Percentiles rank a stretch among this genome's conserved stretches.
phyloP scores from a whole-genome alignment of 2,113 vertebrate species.

The Nycticebus coucang region DNA sequence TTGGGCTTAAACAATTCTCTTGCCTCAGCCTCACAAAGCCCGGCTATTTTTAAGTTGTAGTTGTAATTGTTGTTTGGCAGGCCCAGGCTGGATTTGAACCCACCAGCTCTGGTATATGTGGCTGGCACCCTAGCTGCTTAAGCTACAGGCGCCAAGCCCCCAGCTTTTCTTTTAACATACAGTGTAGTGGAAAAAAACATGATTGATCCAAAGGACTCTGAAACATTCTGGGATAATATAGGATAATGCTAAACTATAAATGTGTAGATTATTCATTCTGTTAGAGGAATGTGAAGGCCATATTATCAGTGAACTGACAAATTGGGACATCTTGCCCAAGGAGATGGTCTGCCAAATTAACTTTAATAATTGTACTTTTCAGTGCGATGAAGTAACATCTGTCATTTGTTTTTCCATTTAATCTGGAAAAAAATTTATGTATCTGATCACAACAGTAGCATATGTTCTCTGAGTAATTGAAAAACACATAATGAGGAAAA shows the following conservation, averaged over 20 bases:
- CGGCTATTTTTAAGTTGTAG: too few relatives aligned
- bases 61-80: too few relatives aligned
- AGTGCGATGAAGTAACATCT: not conserved
- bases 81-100: too few relatives aligned
- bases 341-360: not conserved
- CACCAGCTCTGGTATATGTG: too few relatives aligned
- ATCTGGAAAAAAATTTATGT: constrained; percentile 3
- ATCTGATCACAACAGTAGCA: not conserved
- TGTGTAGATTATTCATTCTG: constrained; percentile 11
- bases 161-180: not conserved
- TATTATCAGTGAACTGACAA: not conserved
- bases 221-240: not conserved
- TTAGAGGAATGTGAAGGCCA: not conserved
- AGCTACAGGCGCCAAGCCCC: not conserved
- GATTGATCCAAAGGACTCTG: not conserved
- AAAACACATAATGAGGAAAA: constrained; percentile 5
- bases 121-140: too few relatives aligned
- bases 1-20: too few relatives aligned
- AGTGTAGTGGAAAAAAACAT: not conserved
- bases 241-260: not conserved
- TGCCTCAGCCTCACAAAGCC: too few relatives aligned
- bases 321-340: not conserved
- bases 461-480: not conserved
- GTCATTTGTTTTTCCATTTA: not conserved
- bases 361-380: constrained; percentile 14